Evolutionary conservation across 2,888 invertebrate species (phyloP).

Genomic region (Tenthredo amoena): DNA sequence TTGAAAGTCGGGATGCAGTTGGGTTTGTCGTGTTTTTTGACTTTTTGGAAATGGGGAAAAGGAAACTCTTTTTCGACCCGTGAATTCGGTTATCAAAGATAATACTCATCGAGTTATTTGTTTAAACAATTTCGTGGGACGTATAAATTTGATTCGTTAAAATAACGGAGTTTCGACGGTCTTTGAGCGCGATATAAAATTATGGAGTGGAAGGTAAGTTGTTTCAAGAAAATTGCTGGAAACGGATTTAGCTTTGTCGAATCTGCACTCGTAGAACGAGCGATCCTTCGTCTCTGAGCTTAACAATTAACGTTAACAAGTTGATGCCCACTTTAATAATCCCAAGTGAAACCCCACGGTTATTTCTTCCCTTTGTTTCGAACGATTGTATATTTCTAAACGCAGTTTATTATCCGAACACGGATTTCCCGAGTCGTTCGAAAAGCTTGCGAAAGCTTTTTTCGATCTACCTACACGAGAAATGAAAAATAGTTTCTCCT

Average conservation of each 20-base stretch:
- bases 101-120: neutral
- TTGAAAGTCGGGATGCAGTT: no score
- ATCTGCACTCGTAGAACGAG: neutral
- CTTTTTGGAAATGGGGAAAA: neutral
- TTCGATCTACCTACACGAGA: no score
- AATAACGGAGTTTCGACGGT: neutral
- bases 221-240: neutral
- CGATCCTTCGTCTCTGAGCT: neutral
- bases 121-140: no score
- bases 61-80: neutral
- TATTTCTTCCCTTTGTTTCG: neutral
- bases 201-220: neutral
- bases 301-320: conserved; percentile 24
- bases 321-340: conserved; percentile 1
- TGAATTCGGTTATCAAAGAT: neutral
- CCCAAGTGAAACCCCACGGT: neutral
- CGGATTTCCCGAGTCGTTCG: no score
- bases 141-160: neutral
- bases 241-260: neutral
- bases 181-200: neutral
- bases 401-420: neutral
- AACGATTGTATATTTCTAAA: neutral
- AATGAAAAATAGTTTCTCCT: no score
- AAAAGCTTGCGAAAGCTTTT: no score
- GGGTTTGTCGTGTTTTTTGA: no score